Percentiles rank a stretch among this genome's conserved stretches.
Conservation (phyloP, 2,113 vertebrate genomes). For the Alectura lathami region DNA sequence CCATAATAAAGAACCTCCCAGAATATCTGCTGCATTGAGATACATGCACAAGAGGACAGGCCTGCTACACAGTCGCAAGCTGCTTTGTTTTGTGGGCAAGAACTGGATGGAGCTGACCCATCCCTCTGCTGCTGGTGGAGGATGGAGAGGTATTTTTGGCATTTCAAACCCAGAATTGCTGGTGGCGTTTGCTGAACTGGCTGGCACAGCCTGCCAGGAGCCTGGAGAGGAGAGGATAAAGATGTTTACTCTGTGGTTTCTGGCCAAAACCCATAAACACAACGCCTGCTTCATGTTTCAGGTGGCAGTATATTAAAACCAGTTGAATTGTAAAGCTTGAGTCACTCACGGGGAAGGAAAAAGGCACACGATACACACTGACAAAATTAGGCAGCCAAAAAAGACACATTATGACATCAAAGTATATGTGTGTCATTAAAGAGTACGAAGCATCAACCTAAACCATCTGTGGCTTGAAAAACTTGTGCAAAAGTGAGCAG, state of each 20-base stretch:
- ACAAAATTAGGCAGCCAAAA: not conserved
- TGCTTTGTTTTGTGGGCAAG: not conserved
- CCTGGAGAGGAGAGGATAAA: not conserved
- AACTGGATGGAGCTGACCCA: not conserved
- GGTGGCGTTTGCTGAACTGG: not conserved
- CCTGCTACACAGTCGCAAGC: not conserved
- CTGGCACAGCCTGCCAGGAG: not conserved
- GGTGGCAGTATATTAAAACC: not conserved
- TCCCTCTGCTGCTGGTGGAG: not conserved
- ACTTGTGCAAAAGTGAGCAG: not conserved
- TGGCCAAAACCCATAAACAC: conserved; percentile 9
- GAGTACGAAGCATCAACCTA: not conserved
- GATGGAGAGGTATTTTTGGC: not conserved
- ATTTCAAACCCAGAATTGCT: not conserved
- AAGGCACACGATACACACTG: not conserved
- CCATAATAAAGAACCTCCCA: not conserved
- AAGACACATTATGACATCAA: not conserved
- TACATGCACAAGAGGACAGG: not conserved
- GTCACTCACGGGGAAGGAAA: not conserved
- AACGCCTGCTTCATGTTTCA: not conserved
- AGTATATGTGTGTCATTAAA: not conserved
- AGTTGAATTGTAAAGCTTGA: not conserved
- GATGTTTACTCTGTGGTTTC: not conserved
- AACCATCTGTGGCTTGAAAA: not conserved
- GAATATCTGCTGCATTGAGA: not conserved